Evolutionary conservation across 37 sponge, comb jelly and placozoan genomes (phyloP), one percentile per base, ranked within the genome.

Genomic region (Chondrilla cf. caribensis): DNA sequence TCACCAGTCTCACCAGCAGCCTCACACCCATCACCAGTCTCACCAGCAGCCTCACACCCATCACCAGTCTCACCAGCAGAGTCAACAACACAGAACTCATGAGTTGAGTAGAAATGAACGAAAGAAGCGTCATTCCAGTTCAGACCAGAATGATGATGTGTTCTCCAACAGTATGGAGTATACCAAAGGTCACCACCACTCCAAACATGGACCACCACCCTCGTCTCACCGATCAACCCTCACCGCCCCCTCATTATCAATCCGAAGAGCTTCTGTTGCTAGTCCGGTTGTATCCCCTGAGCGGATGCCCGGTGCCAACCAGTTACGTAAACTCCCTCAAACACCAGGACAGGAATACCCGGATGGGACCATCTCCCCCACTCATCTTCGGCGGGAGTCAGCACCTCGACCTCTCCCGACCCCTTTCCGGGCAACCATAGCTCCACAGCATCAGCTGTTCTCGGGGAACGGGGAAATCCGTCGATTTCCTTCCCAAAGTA

Each of bases 361-460:
- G 18, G 44, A 39, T 40, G 22, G 18, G 22, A 40, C 43, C 15
- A 25, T 73, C 19, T 73, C 76, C 0, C 76, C 76, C 21, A 39
- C 41, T 3, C 76, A 73, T 42, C 11, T 43, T 4, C 41, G 93
- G 25, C 51, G 87, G 3, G 90, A 88, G 22, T 92, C 93, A 11
- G 87, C 83, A 1, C 93, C 93, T 15, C 80, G 83, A 22, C 93
- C 93, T 17, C 84, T 92, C 51, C 93, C 93, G 33, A 29, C 67
- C 14, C 93, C 93, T 15, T 92, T 85, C 70, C 66, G 77, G 54
- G 70, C 82, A 33, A 70, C 47, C 18, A 25, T 86, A 3, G 58
- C 80, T 21, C 58, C 77, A 7, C 54, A 68, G 22, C 44, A 67
- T 9, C 64, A 70, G 7, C 81, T 80, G 22, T 36, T 31, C 1